A percentile compares a stretch with the other conserved stretches of the same genome.
phyloP scores from a whole-genome alignment of 1,140 invertebrate species.

The Lutraria rhynchaena region DNA sequence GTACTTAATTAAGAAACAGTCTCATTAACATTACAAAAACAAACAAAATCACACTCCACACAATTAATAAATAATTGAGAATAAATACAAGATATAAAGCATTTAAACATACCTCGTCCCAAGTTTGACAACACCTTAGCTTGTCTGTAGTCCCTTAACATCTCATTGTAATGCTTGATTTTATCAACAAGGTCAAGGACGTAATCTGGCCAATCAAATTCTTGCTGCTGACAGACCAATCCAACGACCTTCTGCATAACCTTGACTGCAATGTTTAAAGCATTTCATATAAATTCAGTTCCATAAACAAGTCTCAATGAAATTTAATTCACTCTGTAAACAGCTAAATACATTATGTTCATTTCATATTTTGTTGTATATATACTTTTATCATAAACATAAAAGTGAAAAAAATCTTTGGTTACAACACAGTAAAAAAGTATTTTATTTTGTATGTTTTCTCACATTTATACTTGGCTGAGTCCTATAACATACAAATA shows the following conservation, averaged over 20 bases:
- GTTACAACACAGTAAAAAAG: no score
- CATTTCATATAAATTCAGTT: not conserved
- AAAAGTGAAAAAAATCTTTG: no score
- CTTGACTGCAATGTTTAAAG: slow-evolving; percentile 52
- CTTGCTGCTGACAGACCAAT: slow-evolving; percentile 62
- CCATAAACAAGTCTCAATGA: not conserved
- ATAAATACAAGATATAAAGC: not conserved
- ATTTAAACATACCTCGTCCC: slow-evolving; percentile 75
- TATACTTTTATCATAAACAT: no score
- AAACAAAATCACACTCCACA: not conserved
- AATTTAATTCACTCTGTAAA: no score
- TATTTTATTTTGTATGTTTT: no score
- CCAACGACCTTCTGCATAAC: slow-evolving; percentile 69
- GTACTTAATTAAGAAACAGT: no score
- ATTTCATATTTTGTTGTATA: no score
- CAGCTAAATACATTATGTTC: no score
- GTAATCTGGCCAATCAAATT: slow-evolving; percentile 64
- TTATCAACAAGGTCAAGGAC: slow-evolving; percentile 66
- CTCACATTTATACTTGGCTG: no score
- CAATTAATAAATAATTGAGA: not conserved
- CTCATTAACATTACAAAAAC: no score
- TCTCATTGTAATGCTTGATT: slow-evolving; percentile 76
- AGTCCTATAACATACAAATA: no score
- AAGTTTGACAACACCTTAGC: slow-evolving; percentile 80
- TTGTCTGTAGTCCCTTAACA: slow-evolving; percentile 82